Base-by-base conservation (phyloP, 1,140 invertebrate species). In the Holotrichia oblita region DNA sequence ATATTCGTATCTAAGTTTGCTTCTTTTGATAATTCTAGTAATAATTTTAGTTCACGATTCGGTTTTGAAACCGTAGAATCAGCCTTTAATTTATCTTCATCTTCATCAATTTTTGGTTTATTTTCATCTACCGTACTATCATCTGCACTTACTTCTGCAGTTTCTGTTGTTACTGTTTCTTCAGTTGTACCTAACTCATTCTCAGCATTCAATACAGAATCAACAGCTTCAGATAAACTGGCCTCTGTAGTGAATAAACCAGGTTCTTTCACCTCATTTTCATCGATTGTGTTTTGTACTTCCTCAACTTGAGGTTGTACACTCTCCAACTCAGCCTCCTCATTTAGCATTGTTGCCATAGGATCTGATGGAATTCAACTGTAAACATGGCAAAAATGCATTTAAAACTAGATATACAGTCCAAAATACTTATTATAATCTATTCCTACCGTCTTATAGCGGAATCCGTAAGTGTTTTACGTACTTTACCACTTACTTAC, bases 1-100 rank as follows among this genome's bases (percentile, higher is more conserved):
- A 86, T 80, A 73, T 86, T 86, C 3, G 83, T 85, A 22, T 86
- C 83, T 61, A 86, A 77, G 73, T 85, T 85, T 12, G 85, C 85
- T 81, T 86, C 84, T 81, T 86, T 86, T 22, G 84, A 83, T 17
- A 85, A 76, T 61, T 82, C 84, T 72, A 86, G 74, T 61, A 86
- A 74, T 20, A 74, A 81, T 81, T 85, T 85, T 10, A 86, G 77
- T 80, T 86, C 85, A 73, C 84, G 69, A 73, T 42, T 79, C 7
- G 61, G 20, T 69, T 69, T 69, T 6, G 61, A 10, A 2, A 69
- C 61, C 8, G 20, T 7, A 7, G n/a, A 17, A 55, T 69, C 61
- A 27, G 8, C 20, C 0, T 69, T 69, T 22, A 10, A 9, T 27
- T 69, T 69, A 12, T 27, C 61, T 20, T 64, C 27, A 10, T 24